These are phyloP conservation scores for Mythimna albipuncta DNA, from an alignment of 2,888 invertebrate genomes.

Conservation along the genomic window DNA sequence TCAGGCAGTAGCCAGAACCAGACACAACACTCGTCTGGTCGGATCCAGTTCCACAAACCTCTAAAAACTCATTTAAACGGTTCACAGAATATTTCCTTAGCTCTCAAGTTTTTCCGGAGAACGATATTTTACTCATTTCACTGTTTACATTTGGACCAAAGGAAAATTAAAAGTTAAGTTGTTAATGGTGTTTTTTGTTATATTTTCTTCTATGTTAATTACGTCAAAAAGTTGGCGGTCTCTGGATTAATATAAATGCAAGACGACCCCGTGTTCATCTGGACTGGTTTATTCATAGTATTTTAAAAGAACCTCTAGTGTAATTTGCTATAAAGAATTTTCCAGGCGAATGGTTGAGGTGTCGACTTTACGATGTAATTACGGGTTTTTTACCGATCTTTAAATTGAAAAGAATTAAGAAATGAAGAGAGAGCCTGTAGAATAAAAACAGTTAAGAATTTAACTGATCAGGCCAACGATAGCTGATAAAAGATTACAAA, in stretches of 20 bases:
- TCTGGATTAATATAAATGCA: conserved; percentile 21
- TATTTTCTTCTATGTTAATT: conserved; percentile 34
- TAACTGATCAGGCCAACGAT: background rate
- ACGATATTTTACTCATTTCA: conserved; percentile 24
- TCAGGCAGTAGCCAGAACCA: no score
- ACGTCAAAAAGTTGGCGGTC: conserved; percentile 20
- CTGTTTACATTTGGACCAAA: conserved; percentile 34
- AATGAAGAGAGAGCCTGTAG: background rate
- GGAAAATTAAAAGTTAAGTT: conserved; percentile 29
- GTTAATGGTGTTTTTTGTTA: background rate
- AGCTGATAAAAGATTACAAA: background rate
- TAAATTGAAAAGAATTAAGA: background rate
- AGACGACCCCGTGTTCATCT: background rate
- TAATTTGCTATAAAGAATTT: conserved; percentile 29
- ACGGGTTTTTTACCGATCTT: background rate
- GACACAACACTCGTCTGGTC: no score
- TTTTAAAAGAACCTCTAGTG: conserved; percentile 21
- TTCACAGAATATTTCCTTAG: conserved; percentile 18
- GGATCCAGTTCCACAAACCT: no score
- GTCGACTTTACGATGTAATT: background rate
- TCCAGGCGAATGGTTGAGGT: conserved; percentile 5
- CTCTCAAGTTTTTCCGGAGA: conserved; percentile 23
- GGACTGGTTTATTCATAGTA: conserved; percentile 20
- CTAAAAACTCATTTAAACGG: conserved; percentile 19
- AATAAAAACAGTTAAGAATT: background rate